These are phyloP conservation scores for Cherax quadricarinatus DNA, from an alignment of 1,140 invertebrate species.

Conservation along the genomic window DNA sequence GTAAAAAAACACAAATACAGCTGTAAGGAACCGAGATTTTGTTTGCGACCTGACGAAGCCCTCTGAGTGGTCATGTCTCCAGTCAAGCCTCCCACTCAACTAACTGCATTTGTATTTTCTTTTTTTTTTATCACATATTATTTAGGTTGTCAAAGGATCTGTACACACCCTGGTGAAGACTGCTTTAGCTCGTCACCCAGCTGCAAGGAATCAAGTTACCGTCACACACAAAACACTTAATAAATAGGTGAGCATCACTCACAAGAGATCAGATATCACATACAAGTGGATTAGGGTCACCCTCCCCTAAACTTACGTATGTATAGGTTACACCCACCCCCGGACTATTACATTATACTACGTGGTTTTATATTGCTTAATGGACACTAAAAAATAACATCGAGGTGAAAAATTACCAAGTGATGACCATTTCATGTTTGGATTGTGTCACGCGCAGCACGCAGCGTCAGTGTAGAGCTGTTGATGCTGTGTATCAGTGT, in stretches of 20 bases:
- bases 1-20: too few relatives aligned
- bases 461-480: too few relatives aligned
- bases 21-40: too few relatives aligned
- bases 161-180: background rate
- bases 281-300: background rate
- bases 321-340: background rate
- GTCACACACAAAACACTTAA: background rate
- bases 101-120: too few relatives aligned
- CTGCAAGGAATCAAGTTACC: background rate
- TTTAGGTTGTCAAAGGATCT: background rate
- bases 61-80: too few relatives aligned
- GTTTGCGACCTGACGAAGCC: too few relatives aligned
- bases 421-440: background rate
- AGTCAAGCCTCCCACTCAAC: too few relatives aligned
- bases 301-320: background rate
- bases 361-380: background rate
- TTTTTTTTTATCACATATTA: too few relatives aligned
- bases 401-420: background rate
- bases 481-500: too few relatives aligned
- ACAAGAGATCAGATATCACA: background rate
- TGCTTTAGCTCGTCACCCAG: background rate
- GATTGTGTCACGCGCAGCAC: background rate
- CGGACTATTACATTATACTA: constrained; percentile 1
- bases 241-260: background rate
- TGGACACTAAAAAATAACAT: constrained; percentile 2